Base-by-base conservation (phyloP, 2,888 invertebrate species). In the Acanthopleura granulata region DNA sequence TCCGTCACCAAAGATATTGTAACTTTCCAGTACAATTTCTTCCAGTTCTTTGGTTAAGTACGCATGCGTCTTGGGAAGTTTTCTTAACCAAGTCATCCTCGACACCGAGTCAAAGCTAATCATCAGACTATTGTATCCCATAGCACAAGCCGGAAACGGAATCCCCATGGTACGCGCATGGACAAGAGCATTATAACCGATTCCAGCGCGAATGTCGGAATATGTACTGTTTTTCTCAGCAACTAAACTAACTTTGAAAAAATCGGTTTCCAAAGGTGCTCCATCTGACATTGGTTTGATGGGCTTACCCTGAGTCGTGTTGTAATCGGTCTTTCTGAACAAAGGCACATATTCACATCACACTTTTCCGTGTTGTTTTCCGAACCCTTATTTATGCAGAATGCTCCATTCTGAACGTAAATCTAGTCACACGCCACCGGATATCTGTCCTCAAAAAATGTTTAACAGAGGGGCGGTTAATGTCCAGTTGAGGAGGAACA, bases 151-250 rank as follows among this genome's bases (percentile, higher is more conserved):
- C 18, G 57, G 57, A 18, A 57, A 57, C n/a, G 57, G 57, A 22
- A 18, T 18, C 22, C 12, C 15, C 27, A 22, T 57, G 29, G 22
- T 57, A 49, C 22, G 73, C 49, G 73, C 77, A n/a, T 73, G 77
- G 29, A 76, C n/a, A 70, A 61, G 62, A 15, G 73, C 70, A 40
- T 83, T 82, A 70, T 75, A 78, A 9, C 85, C 80, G 30, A 88
- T 92, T 15, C 94, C 94, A 11, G 93, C 93, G 75, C 95, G 91
- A 79, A 94, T 92, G 72, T 94, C 93, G 76, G 92, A 92, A 94
- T 95, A 95, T 77, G 92, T 92, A 72, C 71, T 62, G 6, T 86
- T 87, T 1, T 57, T 12, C n/a, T 18, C 12, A 57, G 57, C 18
- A 57, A n/a, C 22, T 9, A 3, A 57, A 18, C 57, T n/a, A 12